Percentiles rank a stretch among this genome's conserved stretches.
Conservation (phyloP, 2,113 vertebrate species). For the Gopherus flavomarginatus region DNA sequence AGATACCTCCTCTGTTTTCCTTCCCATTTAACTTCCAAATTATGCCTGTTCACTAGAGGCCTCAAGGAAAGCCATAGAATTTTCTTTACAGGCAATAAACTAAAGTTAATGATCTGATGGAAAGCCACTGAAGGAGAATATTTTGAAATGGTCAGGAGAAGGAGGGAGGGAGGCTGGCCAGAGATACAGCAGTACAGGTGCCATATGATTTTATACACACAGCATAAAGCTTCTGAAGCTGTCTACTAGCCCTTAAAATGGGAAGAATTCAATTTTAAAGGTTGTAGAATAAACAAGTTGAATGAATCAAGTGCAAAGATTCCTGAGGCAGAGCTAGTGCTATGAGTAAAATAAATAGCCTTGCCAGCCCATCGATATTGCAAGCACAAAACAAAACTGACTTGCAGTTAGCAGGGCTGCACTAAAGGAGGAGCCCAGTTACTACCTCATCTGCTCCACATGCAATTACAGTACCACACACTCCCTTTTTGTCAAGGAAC, state of each 20-base stretch:
- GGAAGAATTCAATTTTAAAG: neutral
- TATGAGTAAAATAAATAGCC: constrained; percentile 42
- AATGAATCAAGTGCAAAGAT: constrained; percentile 35
- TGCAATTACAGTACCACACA: neutral
- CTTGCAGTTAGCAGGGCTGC: neutral
- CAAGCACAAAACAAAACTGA: neutral
- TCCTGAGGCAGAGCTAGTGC: constrained; percentile 47
- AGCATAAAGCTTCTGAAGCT: neutral
- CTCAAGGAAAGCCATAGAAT: constrained; percentile 11
- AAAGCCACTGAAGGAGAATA: constrained; percentile 48
- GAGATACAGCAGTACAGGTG: constrained; percentile 36
- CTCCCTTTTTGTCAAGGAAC: neutral
- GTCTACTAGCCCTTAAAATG: constrained; percentile 12
- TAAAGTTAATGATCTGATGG: constrained; percentile 53
- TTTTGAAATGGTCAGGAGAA: constrained; percentile 45
- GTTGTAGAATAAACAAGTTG: constrained; percentile 1
- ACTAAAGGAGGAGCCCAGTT: neutral
- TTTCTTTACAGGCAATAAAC: constrained; percentile 53
- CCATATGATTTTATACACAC: constrained; percentile 5
- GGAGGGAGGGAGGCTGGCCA: neutral
- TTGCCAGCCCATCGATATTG: constrained; percentile 5
- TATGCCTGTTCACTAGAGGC: constrained; percentile 33
- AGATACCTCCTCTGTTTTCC: rapidly evolving
- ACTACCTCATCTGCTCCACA: neutral
- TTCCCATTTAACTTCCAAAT: neutral